Evolutionary conservation across 64 coral and sea anemone species (phyloP), one percentile per base, ranked within the genome.

Genomic region (Pocillopora damicornis): DNA sequence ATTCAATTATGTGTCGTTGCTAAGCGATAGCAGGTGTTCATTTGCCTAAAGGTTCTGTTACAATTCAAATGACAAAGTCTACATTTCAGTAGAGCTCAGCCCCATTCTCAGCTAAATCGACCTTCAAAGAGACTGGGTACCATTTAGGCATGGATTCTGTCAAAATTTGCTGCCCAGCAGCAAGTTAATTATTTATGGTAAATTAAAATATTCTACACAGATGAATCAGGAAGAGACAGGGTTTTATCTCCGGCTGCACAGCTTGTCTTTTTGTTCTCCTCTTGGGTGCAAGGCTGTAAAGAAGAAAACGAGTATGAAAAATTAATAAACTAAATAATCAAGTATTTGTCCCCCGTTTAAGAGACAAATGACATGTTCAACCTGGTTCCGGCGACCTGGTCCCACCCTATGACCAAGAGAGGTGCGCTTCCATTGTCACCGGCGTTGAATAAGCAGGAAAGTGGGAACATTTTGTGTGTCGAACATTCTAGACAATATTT

Each of bases 141-240:
- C 76, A 25, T 4, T 20, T 1, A 30, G 1, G 25, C 59, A 4
- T 61, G 9, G 59, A 57, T 61, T 61, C 12, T 62, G 35, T 63
- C 16, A 34, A 67, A 36, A 26, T 1, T 63, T 38, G 63, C 81
- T 84, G 81, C 64, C 81, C 81, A 72, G 81, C 81, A 84, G 81
- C 81, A n/a, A 73, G 71, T 58, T 25, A 84, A 84, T 51, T 57
- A 69, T 72, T 83, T 63, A 25, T 81, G 15, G 67, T 68, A 64
- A 64, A 83, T 68, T 63, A 67, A 16, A n/a, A 67, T 17, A 38
- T 22, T 59, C 37, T 82, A 16, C 38, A 65, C 61, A n/a, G 66
- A 22, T 25, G 20, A 69, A 18, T 69, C 20, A n/a, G 66, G 66
- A 69, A 69, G 66, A 69, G 20, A 18, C 18, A n/a, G 20, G 20